phyloP scores from a whole-genome alignment of 2,888 invertebrate species.

The Fragum whitleyi region DNA sequence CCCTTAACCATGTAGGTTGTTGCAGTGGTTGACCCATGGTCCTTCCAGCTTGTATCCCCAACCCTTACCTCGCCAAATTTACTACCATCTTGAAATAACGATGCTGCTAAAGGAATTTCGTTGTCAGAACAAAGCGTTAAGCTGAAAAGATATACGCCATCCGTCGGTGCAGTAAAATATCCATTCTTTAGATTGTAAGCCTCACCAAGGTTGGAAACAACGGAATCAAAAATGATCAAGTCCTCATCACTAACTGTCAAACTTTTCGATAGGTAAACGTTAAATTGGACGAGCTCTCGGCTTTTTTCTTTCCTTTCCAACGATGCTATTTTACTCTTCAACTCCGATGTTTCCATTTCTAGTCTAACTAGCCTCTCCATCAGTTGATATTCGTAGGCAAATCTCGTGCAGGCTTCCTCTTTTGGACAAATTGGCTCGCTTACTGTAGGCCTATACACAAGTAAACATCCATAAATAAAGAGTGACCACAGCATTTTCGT shows the following conservation, averaged over 20 bases:
- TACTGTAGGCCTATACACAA: neutral
- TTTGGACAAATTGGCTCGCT: neutral
- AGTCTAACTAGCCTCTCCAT: neutral
- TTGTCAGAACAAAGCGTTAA: neutral
- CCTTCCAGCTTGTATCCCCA: neutral
- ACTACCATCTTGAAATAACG: neutral
- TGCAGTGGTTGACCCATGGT: neutral
- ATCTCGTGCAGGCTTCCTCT: constrained; percentile 3
- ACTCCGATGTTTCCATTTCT: neutral
- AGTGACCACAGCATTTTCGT: too few relatives aligned
- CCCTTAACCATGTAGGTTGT: neutral
- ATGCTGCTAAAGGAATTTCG: neutral
- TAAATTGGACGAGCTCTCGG: neutral
- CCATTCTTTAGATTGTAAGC: neutral
- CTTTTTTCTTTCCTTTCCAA: neutral
- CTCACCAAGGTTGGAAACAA: neutral
- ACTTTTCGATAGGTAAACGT: neutral
- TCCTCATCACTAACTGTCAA: neutral
- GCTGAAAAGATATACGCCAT: neutral
- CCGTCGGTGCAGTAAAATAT: neutral
- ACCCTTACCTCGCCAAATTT: neutral
- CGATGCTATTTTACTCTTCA: neutral
- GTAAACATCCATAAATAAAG: too few relatives aligned
- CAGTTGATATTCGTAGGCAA: constrained; percentile 3
- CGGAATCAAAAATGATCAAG: neutral